Evolutionary conservation across 1,140 invertebrate genomes (phyloP), one percentile per base, ranked within the genome.

Genomic region (Agrilus planipennis): DNA sequence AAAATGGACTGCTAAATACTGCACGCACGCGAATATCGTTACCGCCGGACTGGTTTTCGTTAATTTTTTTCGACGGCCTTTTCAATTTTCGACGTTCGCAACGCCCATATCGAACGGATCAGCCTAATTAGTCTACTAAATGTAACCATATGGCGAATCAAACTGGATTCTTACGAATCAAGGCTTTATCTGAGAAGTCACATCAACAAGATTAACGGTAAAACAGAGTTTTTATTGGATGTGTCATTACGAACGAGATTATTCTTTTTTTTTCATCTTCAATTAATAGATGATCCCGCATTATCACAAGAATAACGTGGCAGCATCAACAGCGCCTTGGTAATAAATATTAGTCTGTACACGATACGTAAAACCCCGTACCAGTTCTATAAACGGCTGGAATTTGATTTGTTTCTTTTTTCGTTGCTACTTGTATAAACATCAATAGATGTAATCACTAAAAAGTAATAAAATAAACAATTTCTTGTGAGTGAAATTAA

Each of bases 151-250:
- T 46, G 44, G 31, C 31, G 17, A 15, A 28, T 27, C 22, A 19
- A 16, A 21, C 18, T 14, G 11, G 10, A 30, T 45, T 40, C n/a
- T 34, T 40, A 37, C 38, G 28, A 41, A 45, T 40, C 41, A 45
- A 40, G 41, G 29, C 27, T 37, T 43, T 43, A 43, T 42, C 41
- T 36, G 40, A 43, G 44, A 34, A 47, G 45, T 37, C 39, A 46
- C 39, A 42, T 41, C 46, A 36, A 41, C 47, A 41, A 46, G 40
- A 49, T 49, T 49, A 49, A 49, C 44, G 47, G 47, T 49, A 46
- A 46, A 49, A 43, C 34, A 42, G 37, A 35, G 41, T 42, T 46
- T 22, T 31, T 48, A 49, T 36, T 42, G 34, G 35, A 35, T 45
- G 41, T 41, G 30, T 45, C 43, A 45, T 45, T 45, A 45, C 41